Evolutionary conservation across 2,888 invertebrate genomes (phyloP).

Genomic region (Athalia cordata): DNA sequence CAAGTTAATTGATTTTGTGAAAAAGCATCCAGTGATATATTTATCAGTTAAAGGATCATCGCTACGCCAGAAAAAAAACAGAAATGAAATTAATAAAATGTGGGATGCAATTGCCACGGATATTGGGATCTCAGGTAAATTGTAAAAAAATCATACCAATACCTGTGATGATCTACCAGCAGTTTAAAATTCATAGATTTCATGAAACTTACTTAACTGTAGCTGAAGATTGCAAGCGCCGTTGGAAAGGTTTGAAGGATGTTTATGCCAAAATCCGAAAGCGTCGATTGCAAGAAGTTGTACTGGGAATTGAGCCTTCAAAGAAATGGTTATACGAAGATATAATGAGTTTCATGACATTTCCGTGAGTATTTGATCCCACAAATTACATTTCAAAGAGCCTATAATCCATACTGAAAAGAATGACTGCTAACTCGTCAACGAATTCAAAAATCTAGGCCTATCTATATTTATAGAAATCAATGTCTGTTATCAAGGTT

Average conservation of each 20-base stretch:
- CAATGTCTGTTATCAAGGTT: not conserved
- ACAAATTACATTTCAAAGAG: not conserved
- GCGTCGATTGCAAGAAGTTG: slow-evolving; percentile 29
- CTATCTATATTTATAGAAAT: not conserved
- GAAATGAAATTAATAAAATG: slow-evolving; percentile 23
- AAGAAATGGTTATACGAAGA: slow-evolving; percentile 40
- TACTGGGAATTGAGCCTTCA: slow-evolving; percentile 9
- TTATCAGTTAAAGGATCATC: not conserved
- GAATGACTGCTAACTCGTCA: no score
- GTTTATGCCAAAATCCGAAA: slow-evolving; percentile 35
- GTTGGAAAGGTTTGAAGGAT: slow-evolving; percentile 30
- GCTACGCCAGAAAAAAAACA: not conserved
- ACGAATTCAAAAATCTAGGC: not conserved
- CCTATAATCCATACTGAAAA: no score
- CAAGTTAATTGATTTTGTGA: slow-evolving; percentile 30
- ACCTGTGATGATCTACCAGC: not conserved
- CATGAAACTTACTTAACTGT: not conserved
- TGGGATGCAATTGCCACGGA: slow-evolving; percentile 23
- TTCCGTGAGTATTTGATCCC: slow-evolving; percentile 24
- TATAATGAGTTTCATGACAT: slow-evolving; percentile 25
- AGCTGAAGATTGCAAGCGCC: slow-evolving; percentile 35
- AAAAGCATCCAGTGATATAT: slow-evolving; percentile 3
- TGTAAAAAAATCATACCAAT: not conserved
- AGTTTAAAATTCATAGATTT: not conserved
- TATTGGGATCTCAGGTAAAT: slow-evolving; percentile 21